A percentile compares a stretch with the other conserved stretches of the same genome.
These are phyloP conservation scores for Parapristionchus giblindavisi DNA, from an alignment of 2,888 invertebrate species.

Conservation along the genomic window DNA sequence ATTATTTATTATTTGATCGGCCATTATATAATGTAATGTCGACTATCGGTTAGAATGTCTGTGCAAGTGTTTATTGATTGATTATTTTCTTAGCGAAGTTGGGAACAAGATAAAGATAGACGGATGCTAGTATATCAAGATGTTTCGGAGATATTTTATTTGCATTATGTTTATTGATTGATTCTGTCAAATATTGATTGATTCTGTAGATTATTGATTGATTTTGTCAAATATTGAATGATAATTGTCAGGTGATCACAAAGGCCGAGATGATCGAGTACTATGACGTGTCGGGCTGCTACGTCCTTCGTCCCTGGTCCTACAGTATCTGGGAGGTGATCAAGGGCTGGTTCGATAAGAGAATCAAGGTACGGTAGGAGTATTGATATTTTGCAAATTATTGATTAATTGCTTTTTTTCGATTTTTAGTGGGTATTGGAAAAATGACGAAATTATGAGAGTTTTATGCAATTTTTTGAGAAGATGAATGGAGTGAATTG, in stretches of 20 bases:
- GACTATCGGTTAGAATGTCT: too few species aligned
- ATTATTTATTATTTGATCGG: too few species aligned
- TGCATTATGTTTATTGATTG: too few species aligned
- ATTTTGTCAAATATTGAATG: background rate
- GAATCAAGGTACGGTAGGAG: slow-evolving; percentile 68
- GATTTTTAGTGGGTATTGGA: background rate
- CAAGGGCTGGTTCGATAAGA: slow-evolving; percentile 54
- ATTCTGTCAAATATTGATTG: background rate
- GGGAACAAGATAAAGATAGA: too few species aligned
- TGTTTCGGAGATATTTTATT: too few species aligned
- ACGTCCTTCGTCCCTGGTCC: slow-evolving; percentile 95
- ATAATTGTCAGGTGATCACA: slow-evolving; percentile 76
- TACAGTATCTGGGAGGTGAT: slow-evolving; percentile 94
- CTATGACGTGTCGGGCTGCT: slow-evolving; percentile 98
- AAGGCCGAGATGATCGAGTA: slow-evolving; percentile 98
- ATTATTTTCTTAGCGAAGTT: too few species aligned
- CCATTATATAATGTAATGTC: too few species aligned
- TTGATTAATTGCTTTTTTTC: background rate
- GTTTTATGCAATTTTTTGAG: background rate
- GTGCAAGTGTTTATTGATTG: too few species aligned
- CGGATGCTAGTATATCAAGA: too few species aligned
- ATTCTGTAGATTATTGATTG: too few species aligned
- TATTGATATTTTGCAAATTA: background rate
- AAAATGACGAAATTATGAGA: background rate
- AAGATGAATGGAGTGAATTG: too few species aligned